Conservation (phyloP, 2,888 invertebrate species). For the Rutpela maculata region DNA sequence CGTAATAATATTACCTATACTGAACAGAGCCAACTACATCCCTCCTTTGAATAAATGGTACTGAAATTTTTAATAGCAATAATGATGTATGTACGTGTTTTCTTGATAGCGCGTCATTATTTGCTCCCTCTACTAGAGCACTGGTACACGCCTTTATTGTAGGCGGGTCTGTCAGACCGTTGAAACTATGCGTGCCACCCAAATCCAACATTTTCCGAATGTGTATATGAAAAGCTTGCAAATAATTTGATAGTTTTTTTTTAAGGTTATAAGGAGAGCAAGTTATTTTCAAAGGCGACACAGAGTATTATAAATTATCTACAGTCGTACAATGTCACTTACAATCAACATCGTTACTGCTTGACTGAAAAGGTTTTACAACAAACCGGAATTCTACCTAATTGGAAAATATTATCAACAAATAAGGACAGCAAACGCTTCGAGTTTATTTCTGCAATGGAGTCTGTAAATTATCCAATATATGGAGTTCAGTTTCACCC, state of each 20-base stretch:
- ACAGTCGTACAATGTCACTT: slow-evolving; percentile 73
- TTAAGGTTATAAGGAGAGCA: slow-evolving; percentile 73
- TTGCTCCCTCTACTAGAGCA: too few species aligned
- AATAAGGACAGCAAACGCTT: slow-evolving; percentile 81
- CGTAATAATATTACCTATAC: too few species aligned
- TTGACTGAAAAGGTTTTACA: slow-evolving; percentile 73
- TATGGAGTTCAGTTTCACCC: slow-evolving; percentile 93
- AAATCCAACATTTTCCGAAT: too few species aligned
- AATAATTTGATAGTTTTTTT: slow-evolving; percentile 28
- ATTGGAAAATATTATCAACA: slow-evolving; percentile 83
- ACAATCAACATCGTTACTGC: slow-evolving; percentile 79
- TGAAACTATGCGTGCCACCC: too few species aligned
- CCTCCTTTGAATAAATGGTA: too few species aligned
- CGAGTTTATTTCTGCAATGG: slow-evolving; percentile 86
- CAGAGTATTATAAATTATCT: slow-evolving; percentile 78
- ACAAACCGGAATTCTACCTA: slow-evolving; percentile 76
- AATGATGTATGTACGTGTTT: too few species aligned
- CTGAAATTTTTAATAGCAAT: too few species aligned
- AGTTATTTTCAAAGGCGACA: slow-evolving; percentile 80
- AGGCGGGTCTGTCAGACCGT: too few species aligned
- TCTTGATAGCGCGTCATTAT: too few species aligned
- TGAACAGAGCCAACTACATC: too few species aligned
- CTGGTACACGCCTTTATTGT: too few species aligned
- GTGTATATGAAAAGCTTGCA: too few species aligned
- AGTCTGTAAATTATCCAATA: slow-evolving; percentile 85